Base-by-base conservation (phyloP, 2,888 invertebrate genomes). In the Synergus umbraculus region DNA sequence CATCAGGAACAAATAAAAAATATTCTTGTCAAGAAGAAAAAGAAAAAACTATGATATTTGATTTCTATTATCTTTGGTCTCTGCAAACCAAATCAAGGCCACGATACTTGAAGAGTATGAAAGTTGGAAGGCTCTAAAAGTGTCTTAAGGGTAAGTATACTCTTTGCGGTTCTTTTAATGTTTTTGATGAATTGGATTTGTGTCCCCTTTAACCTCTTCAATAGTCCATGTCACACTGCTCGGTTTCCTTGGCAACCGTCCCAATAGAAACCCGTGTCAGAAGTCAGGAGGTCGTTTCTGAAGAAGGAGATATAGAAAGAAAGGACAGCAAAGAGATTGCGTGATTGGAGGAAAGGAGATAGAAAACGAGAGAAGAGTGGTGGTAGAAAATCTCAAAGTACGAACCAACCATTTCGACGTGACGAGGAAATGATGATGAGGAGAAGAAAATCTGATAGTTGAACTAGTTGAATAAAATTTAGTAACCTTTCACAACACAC, bases 121-220 rank as follows among this genome's bases (percentile, higher is more conserved):
- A n/a, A 41, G 43, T n/a, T n/a, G 43, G 37, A 37, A 69, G 15
- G 1, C n/a, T n/a, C 37, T 49, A 49, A 69, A 69, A 49, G 44
- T 69, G 69, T 49, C 15, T 49, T 54, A 54, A 69, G 29, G 49
- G 49, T 46, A 49, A 49, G 37, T 54, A 37, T 73, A 73, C 46
- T 54, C 37, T 67, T 73, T 73, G 54, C 83, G 78, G 84, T 84
- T 81, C 82, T 86, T 82, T 82, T 81, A 82, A 81, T 83, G 84
- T 87, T 86, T 87, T 85, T 84, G 76, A 69, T 43, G 82, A 84
- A 86, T 86, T 86, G 85, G 80, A 82, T 79, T 85, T 82, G 85
- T 89, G 88, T 90, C 88, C 88, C 89, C 90, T 90, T 90, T 90
- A 89, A 90, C 88, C 89, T 90, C 88, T 89, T 91, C 89, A 88